Evolutionary conservation across 1,140 invertebrate species (phyloP).

Genomic region (Bombus huntii): DNA sequence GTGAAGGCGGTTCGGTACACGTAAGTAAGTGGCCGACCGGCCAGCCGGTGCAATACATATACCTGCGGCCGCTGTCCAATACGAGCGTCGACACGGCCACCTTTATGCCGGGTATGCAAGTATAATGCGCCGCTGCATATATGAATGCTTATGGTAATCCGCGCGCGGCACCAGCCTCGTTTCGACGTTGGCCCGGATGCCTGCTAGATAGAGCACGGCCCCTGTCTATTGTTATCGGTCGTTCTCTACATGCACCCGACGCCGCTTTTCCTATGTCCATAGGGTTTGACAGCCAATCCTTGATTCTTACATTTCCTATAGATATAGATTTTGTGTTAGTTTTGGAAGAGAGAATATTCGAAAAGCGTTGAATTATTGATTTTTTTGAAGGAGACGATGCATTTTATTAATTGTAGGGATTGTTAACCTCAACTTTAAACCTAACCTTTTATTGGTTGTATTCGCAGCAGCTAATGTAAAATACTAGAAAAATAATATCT

Average conservation of each 20-base stretch:
- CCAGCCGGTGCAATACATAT: conserved; percentile 53
- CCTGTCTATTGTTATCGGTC: conserved; percentile 72
- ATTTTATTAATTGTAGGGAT: no score
- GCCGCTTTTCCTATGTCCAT: conserved; percentile 34
- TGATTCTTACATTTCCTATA: not conserved
- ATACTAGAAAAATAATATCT: no score
- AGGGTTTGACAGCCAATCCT: conserved; percentile 8
- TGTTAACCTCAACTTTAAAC: no score
- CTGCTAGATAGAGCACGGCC: conserved; percentile 71
- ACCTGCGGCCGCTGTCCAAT: conserved; percentile 46
- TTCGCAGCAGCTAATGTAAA: no score
- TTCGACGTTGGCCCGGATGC: conserved; percentile 69
- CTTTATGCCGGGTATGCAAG: conserved; percentile 77
- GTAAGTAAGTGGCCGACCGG: conserved; percentile 68
- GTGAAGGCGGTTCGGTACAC: conserved; percentile 70
- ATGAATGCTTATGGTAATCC: conserved; percentile 82
- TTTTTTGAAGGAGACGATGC: no score
- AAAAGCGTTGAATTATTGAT: not conserved
- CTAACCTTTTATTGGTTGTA: no score
- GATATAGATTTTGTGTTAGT: not conserved
- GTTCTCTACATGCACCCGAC: conserved; percentile 56
- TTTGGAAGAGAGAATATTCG: not conserved
- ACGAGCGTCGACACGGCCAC: conserved; percentile 65
- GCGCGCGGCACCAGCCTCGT: conserved; percentile 73
- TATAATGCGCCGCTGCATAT: conserved; percentile 79